Conservation (phyloP, 2,888 invertebrate genomes). For the Brassicogethes aeneus region DNA sequence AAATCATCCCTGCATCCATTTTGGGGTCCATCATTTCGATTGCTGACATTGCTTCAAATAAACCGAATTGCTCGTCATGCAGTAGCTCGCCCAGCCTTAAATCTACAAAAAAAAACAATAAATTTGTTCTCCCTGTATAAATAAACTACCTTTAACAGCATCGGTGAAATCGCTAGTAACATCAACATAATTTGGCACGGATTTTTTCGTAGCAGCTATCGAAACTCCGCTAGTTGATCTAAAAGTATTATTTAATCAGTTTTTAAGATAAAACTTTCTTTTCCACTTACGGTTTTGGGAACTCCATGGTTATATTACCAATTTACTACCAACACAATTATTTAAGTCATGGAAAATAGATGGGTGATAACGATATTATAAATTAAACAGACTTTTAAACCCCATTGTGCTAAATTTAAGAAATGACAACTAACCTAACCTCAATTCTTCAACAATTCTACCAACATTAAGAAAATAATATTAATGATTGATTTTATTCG, state of each 20-base stretch:
- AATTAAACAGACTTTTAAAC: too few relatives aligned
- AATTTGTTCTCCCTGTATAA: too few relatives aligned
- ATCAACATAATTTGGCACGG: conserved; percentile 13
- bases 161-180: conserved; percentile 28
- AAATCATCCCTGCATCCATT: conserved; percentile 99
- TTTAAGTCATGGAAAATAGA: too few relatives aligned
- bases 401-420: too few relatives aligned
- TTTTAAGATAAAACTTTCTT: not conserved
- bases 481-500: too few relatives aligned
- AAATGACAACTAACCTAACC: too few relatives aligned
- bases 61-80: conserved; percentile 83
- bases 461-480: too few relatives aligned
- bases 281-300: not conserved
- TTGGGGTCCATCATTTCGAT: conserved; percentile 99
- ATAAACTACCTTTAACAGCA: conserved; percentile 26
- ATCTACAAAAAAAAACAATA: conserved; percentile 50
- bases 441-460: too few relatives aligned
- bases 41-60: conserved; percentile 98
- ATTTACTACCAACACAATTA: too few relatives aligned
- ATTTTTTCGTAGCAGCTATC: not conserved
- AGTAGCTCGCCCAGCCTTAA: conserved; percentile 82
- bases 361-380: too few relatives aligned
- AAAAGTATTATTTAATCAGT: too few relatives aligned
- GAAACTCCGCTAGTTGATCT: not conserved
- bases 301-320: not conserved